Evolutionary conservation across 2,113 vertebrate species (phyloP).

Genomic region (Rhegmatorhina hoffmannsi): DNA sequence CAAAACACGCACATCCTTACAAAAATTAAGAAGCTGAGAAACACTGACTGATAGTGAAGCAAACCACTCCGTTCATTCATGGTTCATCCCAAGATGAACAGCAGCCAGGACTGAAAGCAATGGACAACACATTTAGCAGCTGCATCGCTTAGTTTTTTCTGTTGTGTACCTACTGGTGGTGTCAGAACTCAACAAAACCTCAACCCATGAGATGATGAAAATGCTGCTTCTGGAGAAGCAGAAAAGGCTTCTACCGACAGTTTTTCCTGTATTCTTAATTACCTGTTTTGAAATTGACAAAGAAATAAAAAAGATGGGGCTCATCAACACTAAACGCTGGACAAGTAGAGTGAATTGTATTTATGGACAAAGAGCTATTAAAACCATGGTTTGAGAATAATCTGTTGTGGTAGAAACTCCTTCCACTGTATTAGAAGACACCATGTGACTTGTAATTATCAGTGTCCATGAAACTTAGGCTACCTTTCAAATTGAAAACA

Average conservation of each 20-base stretch:
- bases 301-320: not conserved
- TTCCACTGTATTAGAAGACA: not conserved
- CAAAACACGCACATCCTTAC: not conserved
- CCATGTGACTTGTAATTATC: not conserved
- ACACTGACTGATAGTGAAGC: not conserved
- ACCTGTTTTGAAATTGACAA: not conserved
- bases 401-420: not conserved
- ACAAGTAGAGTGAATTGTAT: not conserved
- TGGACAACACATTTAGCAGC: not conserved
- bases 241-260: not conserved
- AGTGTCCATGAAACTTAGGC: not conserved
- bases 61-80: not conserved
- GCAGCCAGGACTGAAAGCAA: not conserved
- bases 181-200: not conserved
- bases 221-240: not conserved
- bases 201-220: not conserved
- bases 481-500: not conserved
- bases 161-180: not conserved
- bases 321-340: not conserved
- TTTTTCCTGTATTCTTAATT: not conserved
- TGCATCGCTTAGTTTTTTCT: not conserved
- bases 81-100: not conserved
- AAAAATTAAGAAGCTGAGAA: not conserved
- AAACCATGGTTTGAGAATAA: not conserved
- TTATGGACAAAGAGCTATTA: not conserved